Conservation (phyloP, 2,888 invertebrate genomes). For the Rotaria magnacalcarata region DNA sequence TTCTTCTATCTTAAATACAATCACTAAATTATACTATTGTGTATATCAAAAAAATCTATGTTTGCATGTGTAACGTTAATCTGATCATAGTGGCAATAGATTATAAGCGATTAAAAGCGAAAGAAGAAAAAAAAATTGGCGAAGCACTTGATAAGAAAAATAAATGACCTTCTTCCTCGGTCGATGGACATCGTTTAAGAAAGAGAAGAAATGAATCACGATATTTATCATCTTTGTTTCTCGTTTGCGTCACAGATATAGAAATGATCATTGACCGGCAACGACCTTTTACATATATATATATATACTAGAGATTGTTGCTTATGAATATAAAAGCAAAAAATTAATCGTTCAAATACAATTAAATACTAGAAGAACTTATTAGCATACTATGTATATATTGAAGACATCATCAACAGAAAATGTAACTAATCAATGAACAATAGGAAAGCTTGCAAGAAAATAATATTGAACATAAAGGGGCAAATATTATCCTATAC, state of each 20-base stretch:
- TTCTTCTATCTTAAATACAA: background rate
- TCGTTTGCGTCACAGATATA: background rate
- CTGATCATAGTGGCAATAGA: constrained; percentile 20
- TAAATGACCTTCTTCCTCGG: background rate
- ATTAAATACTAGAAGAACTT: too few relatives aligned
- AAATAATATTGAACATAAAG: too few relatives aligned
- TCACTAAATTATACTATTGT: background rate
- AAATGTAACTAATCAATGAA: too few relatives aligned
- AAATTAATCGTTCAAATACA: too few relatives aligned
- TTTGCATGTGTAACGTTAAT: constrained; percentile 20
- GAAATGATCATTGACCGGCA: background rate
- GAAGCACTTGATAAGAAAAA: constrained; percentile 30
- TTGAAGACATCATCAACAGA: too few relatives aligned
- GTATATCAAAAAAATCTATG: background rate
- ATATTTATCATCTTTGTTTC: background rate
- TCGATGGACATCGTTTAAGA: background rate
- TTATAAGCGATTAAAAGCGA: background rate
- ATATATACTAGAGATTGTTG: too few relatives aligned
- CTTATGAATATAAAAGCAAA: too few relatives aligned
- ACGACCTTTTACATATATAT: too few relatives aligned
- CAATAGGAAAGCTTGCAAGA: too few relatives aligned
- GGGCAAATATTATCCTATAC: too few relatives aligned
- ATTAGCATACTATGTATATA: too few relatives aligned
- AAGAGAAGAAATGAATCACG: background rate
- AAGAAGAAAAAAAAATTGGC: background rate